Percentiles rank a stretch among this genome's conserved stretches.
Evolutionary conservation across 2,888 invertebrate species (phyloP).

Genomic region (Apamea epomidion): DNA sequence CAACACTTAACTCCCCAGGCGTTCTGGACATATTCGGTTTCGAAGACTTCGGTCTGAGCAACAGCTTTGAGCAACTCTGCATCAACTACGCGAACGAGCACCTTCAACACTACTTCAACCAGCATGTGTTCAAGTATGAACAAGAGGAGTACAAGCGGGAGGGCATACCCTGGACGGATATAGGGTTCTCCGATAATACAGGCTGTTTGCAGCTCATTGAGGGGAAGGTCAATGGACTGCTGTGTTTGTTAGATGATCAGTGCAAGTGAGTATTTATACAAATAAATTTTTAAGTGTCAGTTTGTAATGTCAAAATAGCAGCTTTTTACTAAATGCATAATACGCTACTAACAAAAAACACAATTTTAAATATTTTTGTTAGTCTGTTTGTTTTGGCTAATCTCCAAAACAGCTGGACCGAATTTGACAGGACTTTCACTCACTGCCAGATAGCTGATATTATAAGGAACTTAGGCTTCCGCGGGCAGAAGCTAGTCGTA

Average conservation of each 20-base stretch:
- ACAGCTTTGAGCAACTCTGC: slow-evolving; percentile 98
- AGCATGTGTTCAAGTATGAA: slow-evolving; percentile 99
- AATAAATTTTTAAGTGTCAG: too few relatives aligned
- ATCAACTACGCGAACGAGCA: slow-evolving; percentile 99
- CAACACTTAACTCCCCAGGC: slow-evolving; percentile 84
- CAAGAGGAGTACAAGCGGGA: slow-evolving; percentile 98
- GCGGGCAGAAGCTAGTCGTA: too few relatives aligned
- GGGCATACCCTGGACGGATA: slow-evolving; percentile 98
- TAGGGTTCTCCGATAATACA: slow-evolving; percentile 98
- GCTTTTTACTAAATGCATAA: too few relatives aligned
- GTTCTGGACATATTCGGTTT: slow-evolving; percentile 99
- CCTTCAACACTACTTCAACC: slow-evolving; percentile 99
- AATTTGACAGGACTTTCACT: too few relatives aligned
- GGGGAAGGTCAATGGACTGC: slow-evolving; percentile 96
- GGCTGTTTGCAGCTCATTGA: slow-evolving; percentile 98
- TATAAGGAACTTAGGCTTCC: too few relatives aligned
- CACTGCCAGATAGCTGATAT: too few relatives aligned
- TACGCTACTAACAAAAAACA: too few relatives aligned
- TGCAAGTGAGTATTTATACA: slow-evolving; percentile 94
- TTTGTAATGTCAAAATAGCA: too few relatives aligned
- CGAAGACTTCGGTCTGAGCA: slow-evolving; percentile 97
- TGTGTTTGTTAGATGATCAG: slow-evolving; percentile 98
- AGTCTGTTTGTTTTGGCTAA: too few relatives aligned
- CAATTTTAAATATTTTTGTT: too few relatives aligned
- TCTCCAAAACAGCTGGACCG: too few relatives aligned